Base-by-base conservation (phyloP, 2,797 vertebrate species). In the Numenius phaeopus region DNA sequence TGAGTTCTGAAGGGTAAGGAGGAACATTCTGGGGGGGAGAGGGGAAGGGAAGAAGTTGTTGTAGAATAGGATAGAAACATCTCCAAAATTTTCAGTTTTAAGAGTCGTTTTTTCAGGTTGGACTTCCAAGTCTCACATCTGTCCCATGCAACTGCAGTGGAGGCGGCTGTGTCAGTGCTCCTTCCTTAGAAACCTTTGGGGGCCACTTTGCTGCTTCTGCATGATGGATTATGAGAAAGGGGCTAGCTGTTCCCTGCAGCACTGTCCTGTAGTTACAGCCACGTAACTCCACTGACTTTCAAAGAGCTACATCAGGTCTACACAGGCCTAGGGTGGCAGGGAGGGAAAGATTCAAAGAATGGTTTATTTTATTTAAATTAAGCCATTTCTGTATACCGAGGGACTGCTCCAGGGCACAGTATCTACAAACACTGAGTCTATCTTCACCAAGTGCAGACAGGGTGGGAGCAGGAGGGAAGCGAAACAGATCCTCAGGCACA, bases 401-500 rank as follows among this genome's bases (percentile, higher is more conserved):
- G 23, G 5, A 73, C 5, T 47, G 26, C n/a, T 54, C 21, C 37
- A 59, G 30, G 16, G 23, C 14, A 42, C 86, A 88, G 39, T 44
- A 21, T 44, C 54, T 54, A 72, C 21, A 77, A 44, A 71, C 0
- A 1, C 18, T 20, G 39, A 80, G 47, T 29, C 11, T 64, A 1
- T 39, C 24, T 46, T 70, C 57, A 55, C 7, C 4, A 93, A 50
- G 39, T 2, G 3, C 1, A 0, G n/a, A 42, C 18, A 23, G 16
- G 14, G 8, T 82, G 42, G 29, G n/a, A 92, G 37, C 1, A 1
- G 32, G 19, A 62, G 21, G 16, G 6, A 47, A 71, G 44, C 0
- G 0, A 81, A 79, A 62, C 19, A 78, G 10, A 54, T 46, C n/a
- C 14, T 55, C 11, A 3, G 47, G 62, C 1, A 1, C 2, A 0